A percentile compares a stretch with the other conserved stretches of the same genome.
These are phyloP conservation scores for Carettochelys insculpta DNA, from an alignment of 2,113 vertebrate genomes.

Conservation along the genomic window DNA sequence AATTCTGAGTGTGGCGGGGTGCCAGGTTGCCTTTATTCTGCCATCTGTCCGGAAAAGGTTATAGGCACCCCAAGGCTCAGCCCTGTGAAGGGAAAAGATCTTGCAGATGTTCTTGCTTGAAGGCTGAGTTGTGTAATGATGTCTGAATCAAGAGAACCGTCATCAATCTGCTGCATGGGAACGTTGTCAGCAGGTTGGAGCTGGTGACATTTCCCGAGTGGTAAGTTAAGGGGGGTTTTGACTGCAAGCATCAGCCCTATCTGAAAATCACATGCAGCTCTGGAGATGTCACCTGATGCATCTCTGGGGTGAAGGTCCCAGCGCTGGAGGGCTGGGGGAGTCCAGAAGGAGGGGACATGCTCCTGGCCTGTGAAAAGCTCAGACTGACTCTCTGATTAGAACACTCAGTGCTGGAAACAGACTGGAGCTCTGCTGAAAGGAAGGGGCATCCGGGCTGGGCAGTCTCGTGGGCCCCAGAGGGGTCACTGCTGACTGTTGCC, in stretches of 20 bases:
- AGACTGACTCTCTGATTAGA: not conserved
- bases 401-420: not conserved
- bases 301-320: not conserved
- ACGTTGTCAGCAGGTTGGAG: not conserved
- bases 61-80: not conserved
- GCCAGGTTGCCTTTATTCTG: not conserved
- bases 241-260: not conserved
- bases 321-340: not conserved
- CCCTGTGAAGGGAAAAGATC: not conserved
- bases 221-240: not conserved
- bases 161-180: conserved; percentile 9
- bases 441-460: not conserved
- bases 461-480: no score
- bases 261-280: accelerated
- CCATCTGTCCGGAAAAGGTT: not conserved
- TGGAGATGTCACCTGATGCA: not conserved
- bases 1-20: not conserved
- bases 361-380: accelerated
- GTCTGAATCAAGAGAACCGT: accelerated
- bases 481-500: not conserved
- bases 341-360: accelerated
- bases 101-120: conserved; percentile 10
- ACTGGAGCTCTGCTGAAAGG: not conserved
- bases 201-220: accelerated
- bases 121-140: not conserved